phyloP scores from a whole-genome alignment of 2,797 vertebrate genomes.

The Poecile montanus region DNA sequence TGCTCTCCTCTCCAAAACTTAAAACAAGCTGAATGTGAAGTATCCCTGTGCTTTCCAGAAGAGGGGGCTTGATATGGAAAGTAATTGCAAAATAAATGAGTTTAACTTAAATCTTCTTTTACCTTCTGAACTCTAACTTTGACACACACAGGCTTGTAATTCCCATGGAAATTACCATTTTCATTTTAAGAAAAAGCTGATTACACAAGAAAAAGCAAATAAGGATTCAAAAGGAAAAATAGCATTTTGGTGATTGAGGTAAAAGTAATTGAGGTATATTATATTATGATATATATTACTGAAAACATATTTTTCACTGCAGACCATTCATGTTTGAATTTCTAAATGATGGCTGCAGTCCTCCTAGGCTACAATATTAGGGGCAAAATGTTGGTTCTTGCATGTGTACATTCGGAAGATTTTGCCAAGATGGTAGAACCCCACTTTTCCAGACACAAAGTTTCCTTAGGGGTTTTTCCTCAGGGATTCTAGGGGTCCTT shows the following conservation, averaged over 20 bases:
- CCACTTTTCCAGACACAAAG: not conserved
- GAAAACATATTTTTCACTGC: not conserved
- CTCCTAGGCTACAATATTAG: not conserved
- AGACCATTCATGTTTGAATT: not conserved
- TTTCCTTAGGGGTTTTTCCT: not conserved
- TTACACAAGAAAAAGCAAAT: not conserved
- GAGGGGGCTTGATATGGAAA: not conserved
- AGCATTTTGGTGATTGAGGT: not conserved
- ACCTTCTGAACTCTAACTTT: not conserved
- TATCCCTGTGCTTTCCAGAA: not conserved
- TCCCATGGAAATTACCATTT: not conserved
- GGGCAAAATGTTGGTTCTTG: not conserved
- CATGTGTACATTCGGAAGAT: rapidly evolving
- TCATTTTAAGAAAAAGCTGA: not conserved
- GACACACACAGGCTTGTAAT: not conserved
- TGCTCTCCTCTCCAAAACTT: not conserved
- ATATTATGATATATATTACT: not conserved
- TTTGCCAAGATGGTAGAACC: not conserved
- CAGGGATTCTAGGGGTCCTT: not conserved
- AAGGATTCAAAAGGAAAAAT: not conserved
- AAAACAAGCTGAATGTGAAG: not conserved
- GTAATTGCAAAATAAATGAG: not conserved
- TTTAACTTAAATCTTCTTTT: not conserved
- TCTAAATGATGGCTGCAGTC: not conserved
- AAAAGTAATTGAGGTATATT: not conserved